Base-by-base conservation (phyloP, 1,140 invertebrate species). In the Drosophila ficusphila region DNA sequence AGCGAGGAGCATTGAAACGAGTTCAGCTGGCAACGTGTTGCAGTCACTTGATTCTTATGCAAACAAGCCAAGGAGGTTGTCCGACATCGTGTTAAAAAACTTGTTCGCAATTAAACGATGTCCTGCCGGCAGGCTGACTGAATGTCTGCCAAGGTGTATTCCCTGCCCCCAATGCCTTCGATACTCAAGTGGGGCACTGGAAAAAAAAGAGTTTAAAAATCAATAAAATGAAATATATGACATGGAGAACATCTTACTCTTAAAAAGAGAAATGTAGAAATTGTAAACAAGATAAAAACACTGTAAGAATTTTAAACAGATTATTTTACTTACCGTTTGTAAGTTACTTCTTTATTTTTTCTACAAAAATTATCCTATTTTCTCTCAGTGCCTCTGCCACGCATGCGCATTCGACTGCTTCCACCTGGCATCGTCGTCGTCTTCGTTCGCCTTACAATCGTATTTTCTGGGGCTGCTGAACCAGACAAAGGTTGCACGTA, bases 61-160 rank as follows among this genome's bases (percentile, higher is more conserved):
- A 89, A 89, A 89, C 83, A 83, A 82, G 71, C 16, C 34, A 54
- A 49, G 61, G 47, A 58, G 72, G 76, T 89, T 79, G 83, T 89
- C 75, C 78, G 67, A 90, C 89, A 89, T 90, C 89, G 89, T 90
- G 89, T 90, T 90, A 90, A 90, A 90, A 90, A 90, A 90, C 89
- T 90, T 90, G 89, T 90, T 90, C 81, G 89, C 89, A 90, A 90
- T 90, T 90, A 90, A 90, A 90, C 86, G 89, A 90, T 90, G 89
- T 90, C 89, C 89, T 90, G 89, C 89, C 82, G 86, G 67, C 60
- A 64, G 89, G 76, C 78, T 89, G 83, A 85, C 79, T 68, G 79
- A 86, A 64, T 83, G 79, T 89, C 81, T 79, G 67, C 69, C 62
- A 36, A 48, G 54, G 51, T 38, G 51, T 38, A 48, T 42, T 57